These are phyloP conservation scores for Melipona quadrifasciata DNA, from an alignment of 1,140 invertebrate species.

Conservation along the genomic window DNA sequence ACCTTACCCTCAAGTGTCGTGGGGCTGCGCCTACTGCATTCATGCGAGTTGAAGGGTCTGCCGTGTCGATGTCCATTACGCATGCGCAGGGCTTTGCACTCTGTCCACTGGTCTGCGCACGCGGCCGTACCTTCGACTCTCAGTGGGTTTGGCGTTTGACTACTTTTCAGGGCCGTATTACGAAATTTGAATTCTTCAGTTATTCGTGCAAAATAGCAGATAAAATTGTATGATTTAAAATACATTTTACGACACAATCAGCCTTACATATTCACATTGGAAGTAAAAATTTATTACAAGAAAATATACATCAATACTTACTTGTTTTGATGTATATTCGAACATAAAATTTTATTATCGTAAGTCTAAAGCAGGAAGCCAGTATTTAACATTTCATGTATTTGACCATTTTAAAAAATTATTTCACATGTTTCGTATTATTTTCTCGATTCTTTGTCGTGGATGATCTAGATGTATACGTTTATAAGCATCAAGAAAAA, in stretches of 20 bases:
- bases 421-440: background rate
- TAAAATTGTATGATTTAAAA: too few species aligned
- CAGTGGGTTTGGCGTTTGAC: conserved; percentile 43
- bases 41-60: conserved; percentile 54
- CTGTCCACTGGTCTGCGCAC: conserved; percentile 49
- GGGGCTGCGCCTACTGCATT: conserved; percentile 55
- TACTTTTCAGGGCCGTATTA: conserved; percentile 44
- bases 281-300: background rate
- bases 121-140: conserved; percentile 46
- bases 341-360: background rate
- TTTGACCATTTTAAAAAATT: background rate
- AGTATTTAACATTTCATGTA: background rate
- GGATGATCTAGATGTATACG: background rate
- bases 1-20: conserved; percentile 49
- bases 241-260: background rate
- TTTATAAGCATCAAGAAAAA: background rate
- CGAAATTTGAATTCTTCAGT: background rate
- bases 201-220: background rate
- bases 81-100: conserved; percentile 49
- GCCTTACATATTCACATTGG: background rate
- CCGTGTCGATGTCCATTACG: conserved; percentile 42
- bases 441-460: background rate
- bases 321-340: background rate
- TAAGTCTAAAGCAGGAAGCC: background rate
- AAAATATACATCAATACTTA: background rate